phyloP scores from a whole-genome alignment of 2,888 invertebrate species.

The Mythimna ferrago region DNA sequence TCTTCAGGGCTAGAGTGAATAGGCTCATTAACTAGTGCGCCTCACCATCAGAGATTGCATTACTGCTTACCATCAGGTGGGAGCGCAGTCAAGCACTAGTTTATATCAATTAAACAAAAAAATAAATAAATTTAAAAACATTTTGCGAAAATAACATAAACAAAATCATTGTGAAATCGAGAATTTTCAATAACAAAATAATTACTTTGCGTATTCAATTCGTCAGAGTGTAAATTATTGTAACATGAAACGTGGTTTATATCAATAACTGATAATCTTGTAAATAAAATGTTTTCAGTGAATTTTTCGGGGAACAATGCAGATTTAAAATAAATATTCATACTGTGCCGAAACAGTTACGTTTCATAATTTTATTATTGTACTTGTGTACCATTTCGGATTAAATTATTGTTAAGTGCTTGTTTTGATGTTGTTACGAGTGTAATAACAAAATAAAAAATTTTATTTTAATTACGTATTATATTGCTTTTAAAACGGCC shows the following conservation, averaged over 20 bases:
- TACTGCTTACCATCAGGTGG: no score
- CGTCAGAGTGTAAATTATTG: slow-evolving; percentile 2
- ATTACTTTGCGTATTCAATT: not conserved
- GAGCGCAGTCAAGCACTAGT: no score
- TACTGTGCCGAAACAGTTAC: not conserved
- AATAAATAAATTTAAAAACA: no score
- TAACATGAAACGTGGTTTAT: slow-evolving; percentile 19
- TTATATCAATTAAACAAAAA: no score
- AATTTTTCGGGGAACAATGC: slow-evolving; percentile 26
- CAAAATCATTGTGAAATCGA: not conserved
- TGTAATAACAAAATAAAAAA: no score
- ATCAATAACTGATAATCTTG: slow-evolving; percentile 5
- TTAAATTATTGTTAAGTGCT: not conserved
- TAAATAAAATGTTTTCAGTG: slow-evolving; percentile 16
- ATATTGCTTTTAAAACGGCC: no score
- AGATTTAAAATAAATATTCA: slow-evolving; percentile 31
- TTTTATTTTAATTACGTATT: no score
- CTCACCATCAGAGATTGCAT: no score
- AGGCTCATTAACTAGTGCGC: no score
- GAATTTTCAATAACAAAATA: not conserved
- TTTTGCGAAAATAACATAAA: not conserved
- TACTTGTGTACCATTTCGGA: not conserved
- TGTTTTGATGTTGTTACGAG: not conserved
- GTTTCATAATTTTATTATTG: slow-evolving; percentile 5
- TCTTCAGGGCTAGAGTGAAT: no score